Percentiles rank a stretch among this genome's conserved stretches.
Conservation (phyloP, 1,140 invertebrate species). For the Ceratina calcarata region DNA sequence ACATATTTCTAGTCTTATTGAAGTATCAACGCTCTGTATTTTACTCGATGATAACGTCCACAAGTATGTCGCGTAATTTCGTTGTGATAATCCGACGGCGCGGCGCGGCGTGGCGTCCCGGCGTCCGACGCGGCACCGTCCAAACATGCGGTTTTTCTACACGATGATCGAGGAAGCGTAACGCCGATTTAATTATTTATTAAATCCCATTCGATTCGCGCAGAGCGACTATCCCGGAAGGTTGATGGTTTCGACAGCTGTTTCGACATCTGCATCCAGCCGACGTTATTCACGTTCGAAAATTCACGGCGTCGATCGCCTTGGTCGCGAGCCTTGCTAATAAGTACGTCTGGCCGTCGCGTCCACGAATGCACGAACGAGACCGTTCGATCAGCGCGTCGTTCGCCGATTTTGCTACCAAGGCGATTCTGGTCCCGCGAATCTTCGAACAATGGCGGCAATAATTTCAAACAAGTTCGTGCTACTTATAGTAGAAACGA, state of each 20-base stretch:
- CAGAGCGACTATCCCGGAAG: conserved; percentile 51
- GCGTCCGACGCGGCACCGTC: conserved; percentile 3
- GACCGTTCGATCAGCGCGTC: background rate
- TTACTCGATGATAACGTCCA: conserved; percentile 63
- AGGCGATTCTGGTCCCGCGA: background rate
- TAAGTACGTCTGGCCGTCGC: too few relatives aligned
- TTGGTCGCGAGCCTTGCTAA: background rate
- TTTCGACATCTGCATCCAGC: conserved; percentile 66
- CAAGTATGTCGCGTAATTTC: conserved; percentile 64
- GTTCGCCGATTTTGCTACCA: background rate
- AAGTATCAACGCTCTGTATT: conserved; percentile 53
- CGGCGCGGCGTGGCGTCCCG: conserved; percentile 7
- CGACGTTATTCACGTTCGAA: conserved; percentile 60
- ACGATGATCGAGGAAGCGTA: conserved; percentile 41
- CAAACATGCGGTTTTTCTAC: conserved; percentile 40
- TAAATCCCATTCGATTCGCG: conserved; percentile 55
- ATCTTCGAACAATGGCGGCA: conserved; percentile 49
- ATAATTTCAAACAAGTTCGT: conserved; percentile 53
- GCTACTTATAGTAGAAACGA: conserved; percentile 67
- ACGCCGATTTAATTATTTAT: conserved; percentile 57
- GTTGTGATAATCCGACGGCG: conserved; percentile 55
- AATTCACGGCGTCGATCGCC: conserved; percentile 37
- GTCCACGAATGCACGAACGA: too few relatives aligned
- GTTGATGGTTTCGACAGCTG: conserved; percentile 68
- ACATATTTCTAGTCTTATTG: conserved; percentile 61